Conservation (phyloP, 2,888 invertebrate species). For the Tanaodytes sp. region DNA sequence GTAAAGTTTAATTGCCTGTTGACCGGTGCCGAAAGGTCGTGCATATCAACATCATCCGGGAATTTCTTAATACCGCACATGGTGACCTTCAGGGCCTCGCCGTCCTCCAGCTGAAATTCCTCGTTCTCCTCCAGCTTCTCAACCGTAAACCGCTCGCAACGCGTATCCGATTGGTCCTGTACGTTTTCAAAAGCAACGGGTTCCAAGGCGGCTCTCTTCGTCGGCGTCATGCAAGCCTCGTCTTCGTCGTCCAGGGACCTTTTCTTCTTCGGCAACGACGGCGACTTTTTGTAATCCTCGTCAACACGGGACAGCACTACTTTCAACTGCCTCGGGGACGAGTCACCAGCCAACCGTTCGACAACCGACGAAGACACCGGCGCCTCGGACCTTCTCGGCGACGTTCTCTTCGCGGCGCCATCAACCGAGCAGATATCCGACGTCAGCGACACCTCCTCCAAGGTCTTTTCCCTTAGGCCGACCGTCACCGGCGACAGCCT, state of each 20-base stretch:
- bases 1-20: conserved; percentile 17
- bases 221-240: background rate
- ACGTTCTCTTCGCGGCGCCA: conserved; percentile 1
- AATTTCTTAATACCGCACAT: conserved; percentile 36
- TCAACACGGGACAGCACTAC: conserved; percentile 63
- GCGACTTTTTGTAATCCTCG: conserved; percentile 2
- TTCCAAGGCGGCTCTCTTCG: conserved; percentile 10
- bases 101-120: conserved; percentile 42
- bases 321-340: conserved; percentile 46
- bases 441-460: conserved; percentile 69
- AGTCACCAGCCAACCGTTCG: background rate
- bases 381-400: conserved; percentile 1
- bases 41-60: conserved; percentile 49
- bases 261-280: conserved; percentile 10
- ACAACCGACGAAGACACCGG: background rate
- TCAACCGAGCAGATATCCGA: conserved; percentile 57
- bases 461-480: conserved; percentile 67
- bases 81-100: conserved; percentile 30
- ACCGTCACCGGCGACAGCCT: conserved; percentile 69
- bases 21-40: conserved; percentile 30
- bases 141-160: conserved; percentile 56
- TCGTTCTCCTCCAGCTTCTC: conserved; percentile 55
- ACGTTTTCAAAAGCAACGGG: too few species aligned
- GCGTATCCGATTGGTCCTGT: conserved; percentile 22
- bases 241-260: background rate